A percentile compares a stretch with the other conserved stretches of the same genome.
phyloP scores from a whole-genome alignment of 2,113 vertebrate genomes.

The Pelmatolapia mariae region DNA sequence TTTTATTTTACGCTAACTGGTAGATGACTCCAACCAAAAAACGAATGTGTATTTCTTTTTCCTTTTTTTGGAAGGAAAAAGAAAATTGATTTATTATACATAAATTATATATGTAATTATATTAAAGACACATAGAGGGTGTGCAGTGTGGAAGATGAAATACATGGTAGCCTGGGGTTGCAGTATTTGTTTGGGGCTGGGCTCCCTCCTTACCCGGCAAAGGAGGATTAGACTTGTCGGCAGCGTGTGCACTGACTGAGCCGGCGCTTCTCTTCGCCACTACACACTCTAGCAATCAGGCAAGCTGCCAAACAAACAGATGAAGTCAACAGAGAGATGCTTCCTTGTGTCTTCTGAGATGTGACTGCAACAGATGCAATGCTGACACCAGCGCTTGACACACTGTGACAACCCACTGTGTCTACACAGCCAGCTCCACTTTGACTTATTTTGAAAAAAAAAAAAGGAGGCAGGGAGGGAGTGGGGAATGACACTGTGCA shows the following conservation, averaged over 20 bases:
- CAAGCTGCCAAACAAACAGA: conserved; percentile 72
- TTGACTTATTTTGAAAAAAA: conserved; percentile 43
- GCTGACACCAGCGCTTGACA: conserved; percentile 62
- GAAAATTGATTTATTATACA: not conserved
- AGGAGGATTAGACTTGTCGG: conserved; percentile 55
- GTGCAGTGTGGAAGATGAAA: not conserved
- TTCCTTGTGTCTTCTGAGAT: conserved; percentile 65
- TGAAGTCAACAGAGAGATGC: conserved; percentile 70
- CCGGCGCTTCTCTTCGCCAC: conserved; percentile 33
- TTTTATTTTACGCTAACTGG: not conserved
- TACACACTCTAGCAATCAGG: conserved; percentile 69
- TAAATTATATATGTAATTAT: not conserved
- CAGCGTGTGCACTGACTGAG: conserved; percentile 27
- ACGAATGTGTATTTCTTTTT: not conserved
- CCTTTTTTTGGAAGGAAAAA: not conserved
- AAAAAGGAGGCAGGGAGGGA: not conserved
- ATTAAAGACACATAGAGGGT: not conserved
- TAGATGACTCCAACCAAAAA: not conserved
- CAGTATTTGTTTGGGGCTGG: conserved; percentile 38
- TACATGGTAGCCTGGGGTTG: not conserved
- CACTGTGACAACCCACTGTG: conserved; percentile 61
- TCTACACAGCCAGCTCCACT: conserved; percentile 53
- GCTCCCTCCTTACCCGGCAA: not conserved
- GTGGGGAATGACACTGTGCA: conserved; percentile 41
- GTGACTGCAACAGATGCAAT: conserved; percentile 69